Evolutionary conservation across 2,888 invertebrate genomes (phyloP).

Genomic region (Strigamia transsilvanica): DNA sequence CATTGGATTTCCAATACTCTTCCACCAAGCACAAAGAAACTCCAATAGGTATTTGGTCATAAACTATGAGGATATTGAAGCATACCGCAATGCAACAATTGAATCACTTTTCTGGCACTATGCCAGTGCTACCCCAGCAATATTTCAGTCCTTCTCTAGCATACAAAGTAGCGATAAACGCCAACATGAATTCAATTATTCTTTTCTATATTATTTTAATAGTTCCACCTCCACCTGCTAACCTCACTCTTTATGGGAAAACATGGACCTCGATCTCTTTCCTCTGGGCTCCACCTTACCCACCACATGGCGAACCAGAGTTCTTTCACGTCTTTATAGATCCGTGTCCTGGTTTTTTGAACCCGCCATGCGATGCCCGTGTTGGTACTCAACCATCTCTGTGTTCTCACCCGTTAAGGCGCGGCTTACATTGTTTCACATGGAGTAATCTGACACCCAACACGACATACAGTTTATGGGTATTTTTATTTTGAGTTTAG

Average conservation of each 20-base stretch:
- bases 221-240: slow-evolving; percentile 51
- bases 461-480: slow-evolving; percentile 32
- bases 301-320: slow-evolving; percentile 48
- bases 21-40: no score
- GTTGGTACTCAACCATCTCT: neutral
- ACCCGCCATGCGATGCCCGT: neutral
- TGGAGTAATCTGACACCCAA: slow-evolving; percentile 25
- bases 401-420: slow-evolving; percentile 1
- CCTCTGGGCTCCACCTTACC: slow-evolving; percentile 47
- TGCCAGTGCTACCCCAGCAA: no score
- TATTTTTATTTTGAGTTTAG: neutral
- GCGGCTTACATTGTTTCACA: slow-evolving; percentile 23
- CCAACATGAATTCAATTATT: no score
- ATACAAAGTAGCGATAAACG: neutral
- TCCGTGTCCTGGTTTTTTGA: slow-evolving; percentile 16
- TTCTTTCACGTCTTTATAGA: slow-evolving; percentile 7
- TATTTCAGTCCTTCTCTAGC: neutral
- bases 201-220: neutral
- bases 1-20: no score
- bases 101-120: no score
- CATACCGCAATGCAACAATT: no score
- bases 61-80: no score
- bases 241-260: slow-evolving; percentile 49
- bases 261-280: slow-evolving; percentile 34
- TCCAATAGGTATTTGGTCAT: no score